Percentiles rank a stretch among this genome's conserved stretches.
These are phyloP conservation scores for Sylvia borin DNA, from an alignment of 2,797 vertebrate genomes.

Conservation along the genomic window DNA sequence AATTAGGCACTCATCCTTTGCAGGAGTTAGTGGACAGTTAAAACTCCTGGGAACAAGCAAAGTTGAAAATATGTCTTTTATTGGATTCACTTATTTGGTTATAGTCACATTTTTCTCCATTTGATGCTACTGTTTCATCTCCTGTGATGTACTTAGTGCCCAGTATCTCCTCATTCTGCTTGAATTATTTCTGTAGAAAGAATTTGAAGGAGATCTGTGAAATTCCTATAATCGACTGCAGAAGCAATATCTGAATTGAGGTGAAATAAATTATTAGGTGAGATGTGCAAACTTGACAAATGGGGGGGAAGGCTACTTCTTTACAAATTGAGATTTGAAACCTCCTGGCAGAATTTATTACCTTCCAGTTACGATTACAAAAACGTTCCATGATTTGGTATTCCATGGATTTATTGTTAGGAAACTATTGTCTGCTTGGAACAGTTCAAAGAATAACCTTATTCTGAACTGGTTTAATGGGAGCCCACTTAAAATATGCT, in stretches of 20 bases:
- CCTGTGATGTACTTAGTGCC: background rate
- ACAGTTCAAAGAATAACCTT: background rate
- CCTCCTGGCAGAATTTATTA: background rate
- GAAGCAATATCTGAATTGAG: background rate
- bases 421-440: slow-evolving; percentile 49
- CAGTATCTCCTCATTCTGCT: background rate
- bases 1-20: background rate
- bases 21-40: background rate
- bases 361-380: slow-evolving; percentile 13
- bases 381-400: slow-evolving; percentile 28
- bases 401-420: slow-evolving; percentile 39
- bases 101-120: background rate
- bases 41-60: background rate
- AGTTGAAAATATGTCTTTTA: background rate
- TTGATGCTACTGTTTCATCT: background rate
- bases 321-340: background rate
- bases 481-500: background rate
- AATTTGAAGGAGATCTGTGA: background rate
- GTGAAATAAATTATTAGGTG: slow-evolving; percentile 25
- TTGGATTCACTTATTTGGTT: background rate
- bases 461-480: background rate
- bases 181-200: background rate
- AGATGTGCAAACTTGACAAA: background rate
- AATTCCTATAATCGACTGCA: background rate
- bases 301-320: background rate